Base-by-base conservation (phyloP, 2,113 vertebrate species). In the Scomber scombrus region DNA sequence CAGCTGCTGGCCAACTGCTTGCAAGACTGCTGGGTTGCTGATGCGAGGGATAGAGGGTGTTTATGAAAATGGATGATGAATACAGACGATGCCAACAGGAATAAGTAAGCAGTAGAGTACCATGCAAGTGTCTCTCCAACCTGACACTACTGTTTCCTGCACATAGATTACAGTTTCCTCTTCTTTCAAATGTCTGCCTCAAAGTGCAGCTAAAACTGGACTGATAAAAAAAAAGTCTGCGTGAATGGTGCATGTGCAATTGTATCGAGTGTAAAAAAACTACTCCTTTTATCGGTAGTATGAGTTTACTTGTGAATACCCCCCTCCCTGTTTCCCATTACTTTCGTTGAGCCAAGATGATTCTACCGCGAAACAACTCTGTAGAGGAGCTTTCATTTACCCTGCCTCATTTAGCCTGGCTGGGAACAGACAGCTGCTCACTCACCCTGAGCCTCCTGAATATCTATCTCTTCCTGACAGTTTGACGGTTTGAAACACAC, bases 401-500 rank as follows among this genome's bases (percentile, higher is more conserved):
- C 47, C 51, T 58, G 81, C 78, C 81, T 84, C 83, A 86, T 91
- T 91, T 82, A 88, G 78, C 85, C 64, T 54, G 54, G 49, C 64
- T 74, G 67, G 69, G 71, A 71, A 71, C 71, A 78, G 67, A 72
- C 78, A 84, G 83, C 82, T 88, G 85, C 82, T 82, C 62, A 51
- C 78, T 84, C 55, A 60, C 47, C 60, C 71, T 72, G 55, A 56
- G 8, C 46, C 23, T 23, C 3, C 0, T 40, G 7, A 54, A 73
- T 51, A 57, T 82, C 50, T 3, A 16, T 54, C 54, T 31, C 31
- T 5, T 18, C 43, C 26, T 26, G 23, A 26, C 23, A 26, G 23
- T 26, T 26, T 5, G 60, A 40, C 47, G 10, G 63, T 62, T 34
- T 63, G 43, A 45, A 21, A 72, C 56, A 31, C 49, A 78, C 56